phyloP scores from a whole-genome alignment of 2,888 invertebrate genomes.

The Eubasilissa splendida region DNA sequence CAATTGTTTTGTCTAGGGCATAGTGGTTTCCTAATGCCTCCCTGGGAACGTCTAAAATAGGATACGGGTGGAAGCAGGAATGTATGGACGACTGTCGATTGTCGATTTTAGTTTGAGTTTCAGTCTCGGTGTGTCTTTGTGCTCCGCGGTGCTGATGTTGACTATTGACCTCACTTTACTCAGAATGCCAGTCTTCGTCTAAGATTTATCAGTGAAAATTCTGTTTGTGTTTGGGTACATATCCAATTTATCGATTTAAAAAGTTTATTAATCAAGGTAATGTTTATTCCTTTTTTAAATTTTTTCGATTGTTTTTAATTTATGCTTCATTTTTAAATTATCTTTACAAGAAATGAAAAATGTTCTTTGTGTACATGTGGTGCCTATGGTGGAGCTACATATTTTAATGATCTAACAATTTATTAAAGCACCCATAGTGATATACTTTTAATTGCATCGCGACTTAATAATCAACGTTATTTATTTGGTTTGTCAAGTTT shows the following conservation, averaged over 20 bases:
- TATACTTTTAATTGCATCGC: no score
- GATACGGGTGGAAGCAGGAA: conserved; percentile 38
- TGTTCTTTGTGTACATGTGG: no score
- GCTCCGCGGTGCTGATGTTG: conserved; percentile 6
- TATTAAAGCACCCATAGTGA: no score
- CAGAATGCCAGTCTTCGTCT: conserved; percentile 1
- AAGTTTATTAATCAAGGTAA: not conserved
- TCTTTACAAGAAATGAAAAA: no score
- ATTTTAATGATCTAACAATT: no score
- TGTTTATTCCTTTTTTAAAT: no score
- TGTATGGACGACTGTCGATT: conserved; percentile 8
- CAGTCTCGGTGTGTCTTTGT: conserved; percentile 6
- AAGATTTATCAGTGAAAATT: conserved; percentile 27
- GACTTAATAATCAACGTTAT: no score
- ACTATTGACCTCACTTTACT: conserved; percentile 32
- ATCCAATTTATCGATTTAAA: not conserved
- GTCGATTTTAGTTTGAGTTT: not conserved
- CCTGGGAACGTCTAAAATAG: conserved; percentile 27
- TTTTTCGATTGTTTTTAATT: no score
- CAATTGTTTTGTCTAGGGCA: not conserved
- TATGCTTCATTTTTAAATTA: no score
- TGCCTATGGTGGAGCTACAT: no score
- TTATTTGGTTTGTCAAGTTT: no score
- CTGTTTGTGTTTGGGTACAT: not conserved
- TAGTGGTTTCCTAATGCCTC: not conserved